A percentile compares a stretch with the other conserved stretches of the same genome.
These are phyloP conservation scores for Microcebus murinus DNA, from an alignment of 2,113 vertebrate genomes.

Conservation along the genomic window DNA sequence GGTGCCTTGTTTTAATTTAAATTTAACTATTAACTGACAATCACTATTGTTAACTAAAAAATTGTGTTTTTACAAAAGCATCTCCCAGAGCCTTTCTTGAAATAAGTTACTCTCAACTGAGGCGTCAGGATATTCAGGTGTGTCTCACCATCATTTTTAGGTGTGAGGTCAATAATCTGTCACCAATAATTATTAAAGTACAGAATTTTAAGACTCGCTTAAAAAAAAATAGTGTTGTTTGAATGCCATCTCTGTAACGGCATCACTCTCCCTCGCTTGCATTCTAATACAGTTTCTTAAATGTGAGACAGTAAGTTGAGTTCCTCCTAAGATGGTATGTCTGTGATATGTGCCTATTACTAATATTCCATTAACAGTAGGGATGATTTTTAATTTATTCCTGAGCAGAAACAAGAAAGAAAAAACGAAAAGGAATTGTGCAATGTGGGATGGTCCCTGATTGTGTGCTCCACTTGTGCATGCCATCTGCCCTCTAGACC, in stretches of 20 bases:
- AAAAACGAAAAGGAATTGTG: not conserved
- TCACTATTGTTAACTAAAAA: not conserved
- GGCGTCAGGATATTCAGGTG: not conserved
- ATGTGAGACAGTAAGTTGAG: not conserved
- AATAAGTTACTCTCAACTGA: not conserved
- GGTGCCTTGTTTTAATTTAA: not conserved
- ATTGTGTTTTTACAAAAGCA: constrained; percentile 15
- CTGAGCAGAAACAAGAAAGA: not conserved
- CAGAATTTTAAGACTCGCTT: not conserved
- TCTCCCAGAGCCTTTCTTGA: not conserved
- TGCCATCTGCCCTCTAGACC: not conserved
- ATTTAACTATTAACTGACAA: not conserved
- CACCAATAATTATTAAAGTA: not conserved
- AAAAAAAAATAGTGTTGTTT: not conserved
- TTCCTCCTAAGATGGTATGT: not conserved
- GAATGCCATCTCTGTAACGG: not conserved
- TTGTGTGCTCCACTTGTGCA: not conserved
- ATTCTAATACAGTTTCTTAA: not conserved
- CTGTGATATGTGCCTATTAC: not conserved
- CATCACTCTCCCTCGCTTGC: not conserved
- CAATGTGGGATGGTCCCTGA: not conserved
- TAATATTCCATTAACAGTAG: not conserved
- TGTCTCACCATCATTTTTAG: not conserved
- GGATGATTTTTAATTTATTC: not conserved
- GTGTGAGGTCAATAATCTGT: not conserved